Conservation (phyloP, 2,113 vertebrate genomes). For the Indri indri region DNA sequence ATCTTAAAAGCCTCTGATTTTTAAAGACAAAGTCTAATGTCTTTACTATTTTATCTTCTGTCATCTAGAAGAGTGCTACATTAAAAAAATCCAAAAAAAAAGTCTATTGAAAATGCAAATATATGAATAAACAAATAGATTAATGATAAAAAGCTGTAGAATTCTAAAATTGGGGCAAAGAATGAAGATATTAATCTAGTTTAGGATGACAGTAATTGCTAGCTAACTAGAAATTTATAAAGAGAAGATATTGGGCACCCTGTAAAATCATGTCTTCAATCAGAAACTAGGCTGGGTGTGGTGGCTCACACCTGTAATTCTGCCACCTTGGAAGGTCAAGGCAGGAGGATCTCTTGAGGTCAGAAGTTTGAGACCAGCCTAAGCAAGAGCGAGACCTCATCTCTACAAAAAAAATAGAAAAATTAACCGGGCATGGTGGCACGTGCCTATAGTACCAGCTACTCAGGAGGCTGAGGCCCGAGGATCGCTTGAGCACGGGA, state of each 20-base stretch:
- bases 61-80: not conserved
- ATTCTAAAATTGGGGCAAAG: not conserved
- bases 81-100: not conserved
- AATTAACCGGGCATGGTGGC: too few species aligned
- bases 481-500: too few species aligned
- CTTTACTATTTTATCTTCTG: conserved; percentile 5
- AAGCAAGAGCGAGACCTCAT: too few species aligned
- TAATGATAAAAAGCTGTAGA: not conserved
- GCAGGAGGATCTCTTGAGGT: too few species aligned
- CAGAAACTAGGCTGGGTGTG: not conserved
- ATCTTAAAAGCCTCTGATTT: not conserved
- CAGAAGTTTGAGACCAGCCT: too few species aligned
- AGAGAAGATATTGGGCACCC: not conserved
- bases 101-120: not conserved
- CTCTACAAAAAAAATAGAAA: too few species aligned
- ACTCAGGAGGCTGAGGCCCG: too few species aligned
- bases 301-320: too few species aligned
- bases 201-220: not conserved
- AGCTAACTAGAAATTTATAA: not conserved
- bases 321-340: too few species aligned
- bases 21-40: not conserved
- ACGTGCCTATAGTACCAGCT: too few species aligned
- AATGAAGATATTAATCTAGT: not conserved
- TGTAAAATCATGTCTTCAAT: not conserved
- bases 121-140: not conserved